Conservation (phyloP, 2,797 vertebrate species). For the Basileuterus tristriatus region DNA sequence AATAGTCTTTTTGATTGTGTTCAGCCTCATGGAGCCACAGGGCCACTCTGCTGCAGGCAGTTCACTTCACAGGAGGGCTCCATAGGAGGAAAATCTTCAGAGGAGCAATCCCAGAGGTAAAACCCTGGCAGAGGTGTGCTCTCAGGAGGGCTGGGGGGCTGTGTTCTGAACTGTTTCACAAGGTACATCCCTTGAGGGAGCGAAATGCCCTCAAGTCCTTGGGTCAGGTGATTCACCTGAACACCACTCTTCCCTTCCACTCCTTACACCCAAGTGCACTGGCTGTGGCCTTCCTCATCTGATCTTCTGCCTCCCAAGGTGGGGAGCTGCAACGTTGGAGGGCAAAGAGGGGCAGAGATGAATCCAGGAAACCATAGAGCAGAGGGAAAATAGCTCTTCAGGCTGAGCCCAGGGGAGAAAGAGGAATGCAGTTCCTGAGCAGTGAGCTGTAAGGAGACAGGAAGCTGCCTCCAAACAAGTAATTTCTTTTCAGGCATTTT, state of each 20-base stretch:
- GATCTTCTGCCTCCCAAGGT: background rate
- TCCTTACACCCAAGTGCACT: background rate
- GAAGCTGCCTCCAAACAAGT: background rate
- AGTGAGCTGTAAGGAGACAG: background rate
- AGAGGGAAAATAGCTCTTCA: background rate
- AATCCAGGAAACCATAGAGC: background rate
- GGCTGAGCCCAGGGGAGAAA: background rate
- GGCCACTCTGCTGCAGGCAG: fast-evolving
- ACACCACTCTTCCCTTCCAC: background rate
- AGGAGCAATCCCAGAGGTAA: background rate
- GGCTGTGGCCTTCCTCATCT: background rate
- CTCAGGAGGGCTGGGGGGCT: background rate
- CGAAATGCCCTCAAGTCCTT: background rate
- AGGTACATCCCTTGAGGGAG: background rate
- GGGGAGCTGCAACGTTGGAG: fast-evolving
- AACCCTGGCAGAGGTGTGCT: background rate
- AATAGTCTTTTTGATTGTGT: fast-evolving
- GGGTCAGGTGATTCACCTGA: background rate
- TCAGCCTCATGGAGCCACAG: background rate
- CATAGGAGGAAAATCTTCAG: background rate
- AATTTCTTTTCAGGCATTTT: slow-evolving; percentile 14
- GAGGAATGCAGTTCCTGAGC: background rate
- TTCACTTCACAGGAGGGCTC: background rate
- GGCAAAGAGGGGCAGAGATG: background rate
- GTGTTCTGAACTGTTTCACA: background rate